phyloP scores from a whole-genome alignment of 2,113 vertebrate genomes.

The Pycnonotus jocosus region DNA sequence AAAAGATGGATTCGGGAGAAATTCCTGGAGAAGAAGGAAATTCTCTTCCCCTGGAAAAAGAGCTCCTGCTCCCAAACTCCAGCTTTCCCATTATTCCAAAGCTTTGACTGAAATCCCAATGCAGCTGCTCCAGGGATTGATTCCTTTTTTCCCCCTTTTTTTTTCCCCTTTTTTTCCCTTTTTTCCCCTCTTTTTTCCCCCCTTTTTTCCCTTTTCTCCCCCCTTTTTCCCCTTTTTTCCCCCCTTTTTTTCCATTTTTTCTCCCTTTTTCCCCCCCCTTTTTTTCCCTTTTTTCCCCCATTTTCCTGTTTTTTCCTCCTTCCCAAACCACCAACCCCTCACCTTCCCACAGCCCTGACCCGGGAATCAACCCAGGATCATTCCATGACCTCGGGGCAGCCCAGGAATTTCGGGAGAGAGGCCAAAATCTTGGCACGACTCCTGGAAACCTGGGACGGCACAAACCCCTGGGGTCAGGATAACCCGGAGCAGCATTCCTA shows the following conservation, averaged over 20 bases:
- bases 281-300: rapidly evolving
- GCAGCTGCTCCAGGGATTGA: background rate
- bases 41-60: background rate
- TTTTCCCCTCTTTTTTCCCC: too few relatives aligned
- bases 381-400: rapidly evolving
- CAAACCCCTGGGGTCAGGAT: background rate
- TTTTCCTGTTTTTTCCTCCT: background rate
- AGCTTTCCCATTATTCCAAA: background rate
- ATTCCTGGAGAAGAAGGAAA: too few relatives aligned
- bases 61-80: background rate
- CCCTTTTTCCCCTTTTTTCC: rapidly evolving
- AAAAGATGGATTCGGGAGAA: background rate
- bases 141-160: background rate
- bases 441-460: background rate
- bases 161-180: rapidly evolving
- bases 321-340: background rate
- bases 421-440: background rate
- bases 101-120: background rate
- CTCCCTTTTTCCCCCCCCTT: background rate
- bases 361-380: background rate
- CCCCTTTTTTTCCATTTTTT: too few relatives aligned
- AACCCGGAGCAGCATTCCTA: background rate
- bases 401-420: background rate
- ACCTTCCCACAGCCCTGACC: background rate
- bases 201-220: rapidly evolving